Percentiles rank a stretch among this genome's conserved stretches.
These are phyloP conservation scores for Odontocolon sp. DNA, from an alignment of 2,888 invertebrate genomes.

Conservation along the genomic window DNA sequence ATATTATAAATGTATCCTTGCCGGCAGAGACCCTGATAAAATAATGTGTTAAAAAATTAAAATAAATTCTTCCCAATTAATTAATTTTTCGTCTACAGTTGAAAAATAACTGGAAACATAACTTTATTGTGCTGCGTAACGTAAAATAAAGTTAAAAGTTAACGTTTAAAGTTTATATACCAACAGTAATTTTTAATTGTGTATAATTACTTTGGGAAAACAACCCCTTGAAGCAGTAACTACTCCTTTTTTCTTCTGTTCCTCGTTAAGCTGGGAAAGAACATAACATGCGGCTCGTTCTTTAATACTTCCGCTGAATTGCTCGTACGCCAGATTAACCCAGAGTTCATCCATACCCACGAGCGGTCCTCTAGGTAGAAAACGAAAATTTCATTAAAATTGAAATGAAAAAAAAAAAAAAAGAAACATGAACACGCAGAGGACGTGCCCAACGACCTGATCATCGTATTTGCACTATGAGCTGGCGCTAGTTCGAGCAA, in stretches of 20 bases:
- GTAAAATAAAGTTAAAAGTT: too few species aligned
- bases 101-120: too few species aligned
- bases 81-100: too few species aligned
- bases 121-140: too few species aligned
- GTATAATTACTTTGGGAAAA: too few species aligned
- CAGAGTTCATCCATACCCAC: conserved; percentile 45
- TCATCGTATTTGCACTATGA: conserved; percentile 60
- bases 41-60: too few species aligned
- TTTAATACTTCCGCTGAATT: conserved; percentile 42
- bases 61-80: too few species aligned
- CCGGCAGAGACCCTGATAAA: too few species aligned
- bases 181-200: too few species aligned
- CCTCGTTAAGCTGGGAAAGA: conserved; percentile 22
- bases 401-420: conserved; percentile 29
- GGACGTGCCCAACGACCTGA: conserved; percentile 56
- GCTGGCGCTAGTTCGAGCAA: conserved; percentile 66
- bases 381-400: conserved; percentile 9
- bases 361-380: conserved; percentile 6
- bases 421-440: conserved; percentile 55
- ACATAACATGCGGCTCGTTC: conserved; percentile 40
- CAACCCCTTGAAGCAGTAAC: conserved; percentile 39
- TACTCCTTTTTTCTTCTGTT: conserved; percentile 28
- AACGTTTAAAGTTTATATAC: too few species aligned
- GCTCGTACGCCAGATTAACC: conserved; percentile 35
- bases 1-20: too few species aligned